phyloP scores from a whole-genome alignment of 1,140 invertebrate genomes.

The Lutraria rhynchaena region DNA sequence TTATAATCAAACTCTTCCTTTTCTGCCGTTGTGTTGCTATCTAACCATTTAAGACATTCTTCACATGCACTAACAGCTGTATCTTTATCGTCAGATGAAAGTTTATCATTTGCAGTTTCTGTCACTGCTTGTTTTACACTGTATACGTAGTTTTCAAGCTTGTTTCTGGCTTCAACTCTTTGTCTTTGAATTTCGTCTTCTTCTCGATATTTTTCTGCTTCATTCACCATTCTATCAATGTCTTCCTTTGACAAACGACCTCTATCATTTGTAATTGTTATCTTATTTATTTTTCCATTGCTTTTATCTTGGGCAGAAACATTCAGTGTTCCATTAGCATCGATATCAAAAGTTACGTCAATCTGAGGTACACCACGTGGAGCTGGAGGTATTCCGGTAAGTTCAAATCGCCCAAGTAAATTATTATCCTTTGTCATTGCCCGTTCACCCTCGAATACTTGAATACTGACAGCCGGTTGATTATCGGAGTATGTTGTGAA shows the following conservation, averaged over 20 bases:
- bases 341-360: slow-evolving; percentile 85
- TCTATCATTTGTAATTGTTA: slow-evolving; percentile 84
- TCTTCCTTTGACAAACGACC: slow-evolving; percentile 84
- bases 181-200: slow-evolving; percentile 80
- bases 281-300: slow-evolving; percentile 94
- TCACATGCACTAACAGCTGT: slow-evolving; percentile 94
- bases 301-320: slow-evolving; percentile 88
- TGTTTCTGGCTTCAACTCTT: slow-evolving; percentile 76
- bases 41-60: slow-evolving; percentile 96
- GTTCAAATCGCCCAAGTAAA: slow-evolving; percentile 94
- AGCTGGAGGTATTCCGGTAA: slow-evolving; percentile 95
- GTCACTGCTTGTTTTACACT: slow-evolving; percentile 66
- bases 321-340: slow-evolving; percentile 82
- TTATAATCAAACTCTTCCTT: slow-evolving; percentile 78
- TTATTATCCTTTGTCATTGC: slow-evolving; percentile 88
- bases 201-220: slow-evolving; percentile 84
- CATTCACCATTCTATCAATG: slow-evolving; percentile 85
- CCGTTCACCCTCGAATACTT: slow-evolving; percentile 86
- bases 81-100: slow-evolving; percentile 92
- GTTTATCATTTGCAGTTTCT: slow-evolving; percentile 82
- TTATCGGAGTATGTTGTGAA: slow-evolving; percentile 84
- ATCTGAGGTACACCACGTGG: slow-evolving; percentile 93
- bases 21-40: slow-evolving; percentile 89
- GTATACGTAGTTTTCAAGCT: slow-evolving; percentile 90
- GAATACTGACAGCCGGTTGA: slow-evolving; percentile 89